These are phyloP conservation scores for Campylomormyrus numenius DNA, from an alignment of 2,113 vertebrate species.

Conservation along the genomic window DNA sequence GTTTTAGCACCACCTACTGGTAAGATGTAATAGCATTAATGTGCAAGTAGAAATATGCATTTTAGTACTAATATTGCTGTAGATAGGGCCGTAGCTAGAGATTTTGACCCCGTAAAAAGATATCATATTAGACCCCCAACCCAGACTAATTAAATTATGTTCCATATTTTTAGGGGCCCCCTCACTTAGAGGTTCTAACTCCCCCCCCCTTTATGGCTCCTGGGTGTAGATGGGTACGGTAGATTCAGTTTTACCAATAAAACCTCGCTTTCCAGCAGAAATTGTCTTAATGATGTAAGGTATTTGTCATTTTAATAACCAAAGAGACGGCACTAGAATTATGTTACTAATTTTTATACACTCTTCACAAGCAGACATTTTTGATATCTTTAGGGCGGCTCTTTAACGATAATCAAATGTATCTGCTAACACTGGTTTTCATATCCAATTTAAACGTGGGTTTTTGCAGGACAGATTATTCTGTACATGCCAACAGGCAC, in stretches of 20 bases:
- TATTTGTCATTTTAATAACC: background rate
- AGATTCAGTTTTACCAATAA: background rate
- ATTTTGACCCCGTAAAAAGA: background rate
- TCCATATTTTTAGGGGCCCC: background rate
- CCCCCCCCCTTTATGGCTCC: no score
- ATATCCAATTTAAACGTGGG: background rate
- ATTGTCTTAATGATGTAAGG: background rate
- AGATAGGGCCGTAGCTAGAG: background rate
- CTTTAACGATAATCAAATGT: background rate
- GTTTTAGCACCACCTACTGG: slow-evolving; percentile 16
- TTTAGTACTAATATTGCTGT: background rate
- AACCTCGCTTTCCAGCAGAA: background rate
- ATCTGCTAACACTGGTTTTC: background rate
- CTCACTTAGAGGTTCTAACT: background rate
- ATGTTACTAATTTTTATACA: background rate
- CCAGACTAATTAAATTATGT: background rate
- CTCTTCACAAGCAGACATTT: background rate
- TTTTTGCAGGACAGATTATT: background rate
- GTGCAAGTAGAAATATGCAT: background rate
- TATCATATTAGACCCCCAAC: background rate
- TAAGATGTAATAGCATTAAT: background rate
- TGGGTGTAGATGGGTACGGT: background rate
- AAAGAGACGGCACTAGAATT: background rate
- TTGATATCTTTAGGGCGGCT: background rate
- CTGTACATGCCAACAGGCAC: background rate